Evolutionary conservation across 2,797 vertebrate genomes (phyloP).

Genomic region (Cuculus canorus): DNA sequence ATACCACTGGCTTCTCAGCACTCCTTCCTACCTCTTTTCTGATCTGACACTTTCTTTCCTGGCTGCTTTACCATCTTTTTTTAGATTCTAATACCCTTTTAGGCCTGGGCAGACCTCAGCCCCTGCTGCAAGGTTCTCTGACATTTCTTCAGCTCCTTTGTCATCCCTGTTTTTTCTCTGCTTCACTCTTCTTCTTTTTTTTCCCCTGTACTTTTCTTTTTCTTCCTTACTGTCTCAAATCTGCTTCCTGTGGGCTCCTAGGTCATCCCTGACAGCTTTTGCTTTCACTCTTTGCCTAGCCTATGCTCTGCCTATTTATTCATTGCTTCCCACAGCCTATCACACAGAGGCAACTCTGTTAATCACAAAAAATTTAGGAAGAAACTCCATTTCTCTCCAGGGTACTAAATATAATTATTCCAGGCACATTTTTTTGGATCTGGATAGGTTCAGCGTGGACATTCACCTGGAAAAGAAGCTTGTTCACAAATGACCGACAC

Average conservation of each 20-base stretch:
- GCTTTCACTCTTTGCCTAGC: not conserved
- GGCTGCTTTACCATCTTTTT: not conserved
- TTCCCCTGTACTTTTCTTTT: not conserved
- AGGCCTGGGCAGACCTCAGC: not conserved
- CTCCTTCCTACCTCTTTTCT: not conserved
- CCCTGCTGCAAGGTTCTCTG: not conserved
- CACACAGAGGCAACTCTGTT: not conserved
- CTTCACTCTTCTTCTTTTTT: not conserved
- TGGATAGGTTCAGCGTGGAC: not conserved
- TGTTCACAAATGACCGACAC: not conserved
- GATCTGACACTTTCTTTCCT: not conserved
- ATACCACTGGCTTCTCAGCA: not conserved
- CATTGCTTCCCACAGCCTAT: rapidly evolving
- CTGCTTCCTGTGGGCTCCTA: not conserved
- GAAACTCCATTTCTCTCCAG: not conserved
- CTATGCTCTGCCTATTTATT: not conserved
- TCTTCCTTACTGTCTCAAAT: not conserved
- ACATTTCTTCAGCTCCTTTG: not conserved
- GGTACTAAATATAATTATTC: not conserved
- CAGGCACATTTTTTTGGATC: not conserved
- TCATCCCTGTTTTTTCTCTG: not conserved
- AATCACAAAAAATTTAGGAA: not conserved
- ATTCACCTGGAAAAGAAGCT: not conserved
- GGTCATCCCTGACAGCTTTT: not conserved
- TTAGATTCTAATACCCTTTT: not conserved